Percentiles rank a stretch among this genome's conserved stretches.
Conservation (phyloP, 2,797 vertebrate genomes). For the Crenuchus spilurus region DNA sequence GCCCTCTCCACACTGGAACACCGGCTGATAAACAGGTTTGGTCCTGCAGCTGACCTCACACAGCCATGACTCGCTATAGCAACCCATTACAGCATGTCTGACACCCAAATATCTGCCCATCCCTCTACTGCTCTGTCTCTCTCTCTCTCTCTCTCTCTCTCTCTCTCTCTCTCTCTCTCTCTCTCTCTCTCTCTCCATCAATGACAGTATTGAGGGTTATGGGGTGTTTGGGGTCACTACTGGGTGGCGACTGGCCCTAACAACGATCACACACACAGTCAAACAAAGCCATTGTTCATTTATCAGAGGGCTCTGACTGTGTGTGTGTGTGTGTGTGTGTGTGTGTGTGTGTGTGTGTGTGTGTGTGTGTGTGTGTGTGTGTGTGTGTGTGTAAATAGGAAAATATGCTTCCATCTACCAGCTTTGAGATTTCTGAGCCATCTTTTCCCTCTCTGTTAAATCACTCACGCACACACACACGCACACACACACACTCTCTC, state of each 20-base stretch:
- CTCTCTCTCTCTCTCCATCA: constrained; percentile 43
- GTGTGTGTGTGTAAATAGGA: neutral
- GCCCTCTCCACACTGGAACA: neutral
- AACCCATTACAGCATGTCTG: constrained; percentile 49
- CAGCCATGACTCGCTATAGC: constrained; percentile 14
- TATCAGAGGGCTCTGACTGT: neutral
- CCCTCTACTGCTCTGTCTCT: neutral
- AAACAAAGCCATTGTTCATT: constrained; percentile 31
- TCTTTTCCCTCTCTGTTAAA: constrained; percentile 32
- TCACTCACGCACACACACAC: constrained; percentile 18
- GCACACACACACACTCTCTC: too few species aligned
- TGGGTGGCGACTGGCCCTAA: constrained; percentile 52
- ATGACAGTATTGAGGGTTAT: constrained; percentile 54
- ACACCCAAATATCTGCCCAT: constrained; percentile 44
- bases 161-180: constrained; percentile 18
- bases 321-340: constrained; percentile 2
- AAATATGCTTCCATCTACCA: constrained; percentile 32
- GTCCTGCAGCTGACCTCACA: constrained; percentile 13
- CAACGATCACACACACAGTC: constrained; percentile 33
- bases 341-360: constrained; percentile 15
- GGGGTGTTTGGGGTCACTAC: constrained; percentile 46
- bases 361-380: constrained; percentile 18
- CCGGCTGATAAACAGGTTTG: neutral
- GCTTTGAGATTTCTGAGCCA: constrained; percentile 32
- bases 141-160: constrained; percentile 9